Conservation (phyloP, 37 sponge, comb jelly and placozoan species). For the Lycopodina hypogea region DNA sequence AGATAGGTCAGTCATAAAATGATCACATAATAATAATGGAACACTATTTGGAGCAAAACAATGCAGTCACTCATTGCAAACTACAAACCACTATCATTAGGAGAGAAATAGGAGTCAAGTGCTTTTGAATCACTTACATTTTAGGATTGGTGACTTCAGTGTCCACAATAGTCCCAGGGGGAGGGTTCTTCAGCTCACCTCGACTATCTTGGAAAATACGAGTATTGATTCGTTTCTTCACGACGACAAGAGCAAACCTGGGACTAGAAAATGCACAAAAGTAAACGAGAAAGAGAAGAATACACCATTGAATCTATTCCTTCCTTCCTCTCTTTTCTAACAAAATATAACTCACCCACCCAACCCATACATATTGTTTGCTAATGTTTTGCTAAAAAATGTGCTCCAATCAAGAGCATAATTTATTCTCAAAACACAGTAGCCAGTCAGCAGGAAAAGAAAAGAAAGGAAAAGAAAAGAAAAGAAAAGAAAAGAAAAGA, state of each 20-base stretch:
- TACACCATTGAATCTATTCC: not conserved
- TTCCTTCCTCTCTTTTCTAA: too few species aligned
- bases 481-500: too few species aligned
- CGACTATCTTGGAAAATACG: constrained; percentile 54
- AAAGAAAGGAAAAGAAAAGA: too few species aligned
- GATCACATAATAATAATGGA: not conserved
- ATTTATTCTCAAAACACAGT: too few species aligned
- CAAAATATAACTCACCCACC: too few species aligned
- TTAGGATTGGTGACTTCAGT: constrained; percentile 76
- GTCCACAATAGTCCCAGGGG: constrained; percentile 94
- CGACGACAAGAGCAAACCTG: constrained; percentile 86
- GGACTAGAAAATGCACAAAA: constrained; percentile 44
- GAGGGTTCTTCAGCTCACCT: constrained; percentile 68
- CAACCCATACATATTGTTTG: too few species aligned
- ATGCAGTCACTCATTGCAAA: not conserved
- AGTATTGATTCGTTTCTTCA: constrained; percentile 91
- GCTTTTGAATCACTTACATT: constrained; percentile 46
- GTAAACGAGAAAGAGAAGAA: not conserved
- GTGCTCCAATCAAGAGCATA: too few species aligned
- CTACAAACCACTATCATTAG: too few species aligned
- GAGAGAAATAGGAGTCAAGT: too few species aligned
- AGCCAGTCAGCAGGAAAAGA: too few species aligned
- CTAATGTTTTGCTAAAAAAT: too few species aligned
- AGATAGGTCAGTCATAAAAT: too few species aligned
- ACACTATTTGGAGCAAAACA: not conserved